phyloP scores from a whole-genome alignment of 2,113 vertebrate species.

The Passer montanus region DNA sequence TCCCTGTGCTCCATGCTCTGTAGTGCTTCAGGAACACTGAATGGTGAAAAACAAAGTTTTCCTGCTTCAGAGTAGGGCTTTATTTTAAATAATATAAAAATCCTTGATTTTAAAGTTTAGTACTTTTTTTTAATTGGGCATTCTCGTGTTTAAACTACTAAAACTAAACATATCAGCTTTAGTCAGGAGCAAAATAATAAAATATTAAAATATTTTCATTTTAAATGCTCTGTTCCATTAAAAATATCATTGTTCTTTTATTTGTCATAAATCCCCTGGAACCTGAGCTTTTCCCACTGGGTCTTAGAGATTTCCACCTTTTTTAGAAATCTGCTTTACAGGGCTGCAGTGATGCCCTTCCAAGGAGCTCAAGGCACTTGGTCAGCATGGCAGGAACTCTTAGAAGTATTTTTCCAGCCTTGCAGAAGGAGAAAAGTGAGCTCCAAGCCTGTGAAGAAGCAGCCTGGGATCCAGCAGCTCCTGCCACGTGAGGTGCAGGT shows the following conservation, averaged over 20 bases:
- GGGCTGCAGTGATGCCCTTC: neutral
- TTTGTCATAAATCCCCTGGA: neutral
- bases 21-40: neutral
- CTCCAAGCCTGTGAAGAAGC: neutral
- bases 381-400: neutral
- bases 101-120: neutral
- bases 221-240: neutral
- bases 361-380: neutral
- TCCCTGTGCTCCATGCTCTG: neutral
- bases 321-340: neutral
- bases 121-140: too few species aligned
- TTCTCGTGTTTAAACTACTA: neutral
- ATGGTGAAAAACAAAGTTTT: neutral
- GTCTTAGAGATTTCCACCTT: neutral
- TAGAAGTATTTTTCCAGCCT: neutral
- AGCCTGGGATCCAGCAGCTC: neutral
- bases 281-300: neutral
- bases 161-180: neutral
- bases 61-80: neutral
- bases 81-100: neutral
- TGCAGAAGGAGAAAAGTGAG: neutral
- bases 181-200: neutral
- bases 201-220: neutral
- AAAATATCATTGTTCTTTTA: neutral
- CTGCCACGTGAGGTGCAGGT: neutral